Evolutionary conservation across 2,888 invertebrate species (phyloP).

Genomic region (Plebejus argus): DNA sequence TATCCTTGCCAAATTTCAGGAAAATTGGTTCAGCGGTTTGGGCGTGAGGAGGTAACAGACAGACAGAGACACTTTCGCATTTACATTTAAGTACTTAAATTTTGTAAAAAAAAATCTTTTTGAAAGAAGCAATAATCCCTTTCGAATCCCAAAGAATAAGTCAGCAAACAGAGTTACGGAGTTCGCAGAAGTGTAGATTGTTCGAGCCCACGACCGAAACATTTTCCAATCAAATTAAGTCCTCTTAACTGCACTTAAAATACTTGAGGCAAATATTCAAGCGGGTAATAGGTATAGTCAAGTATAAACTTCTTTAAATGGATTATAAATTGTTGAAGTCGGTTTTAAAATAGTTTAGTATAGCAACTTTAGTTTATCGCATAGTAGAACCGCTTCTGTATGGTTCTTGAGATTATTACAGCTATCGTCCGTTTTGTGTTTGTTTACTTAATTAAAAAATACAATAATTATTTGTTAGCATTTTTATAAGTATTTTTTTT

Average conservation of each 20-base stretch:
- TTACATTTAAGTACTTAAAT: no score
- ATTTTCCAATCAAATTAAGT: constrained; percentile 27
- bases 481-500: no score
- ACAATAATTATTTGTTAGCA: no score
- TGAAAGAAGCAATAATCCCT: background rate
- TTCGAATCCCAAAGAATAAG: background rate
- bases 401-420: background rate
- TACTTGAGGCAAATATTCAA: constrained; percentile 30
- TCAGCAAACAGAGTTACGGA: background rate
- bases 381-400: background rate
- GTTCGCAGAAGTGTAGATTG: background rate
- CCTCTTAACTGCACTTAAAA: constrained; percentile 30
- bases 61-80: no score
- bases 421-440: no score
- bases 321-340: constrained; percentile 28
- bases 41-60: no score
- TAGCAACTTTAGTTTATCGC: background rate
- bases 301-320: background rate
- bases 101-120: no score
- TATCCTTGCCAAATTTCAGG: no score
- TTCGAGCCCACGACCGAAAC: background rate
- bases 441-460: no score
- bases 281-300: constrained; percentile 8
- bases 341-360: constrained; percentile 9
- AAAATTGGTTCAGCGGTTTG: no score